Conservation (phyloP, 2,113 vertebrate genomes). For the Rhea pennata region DNA sequence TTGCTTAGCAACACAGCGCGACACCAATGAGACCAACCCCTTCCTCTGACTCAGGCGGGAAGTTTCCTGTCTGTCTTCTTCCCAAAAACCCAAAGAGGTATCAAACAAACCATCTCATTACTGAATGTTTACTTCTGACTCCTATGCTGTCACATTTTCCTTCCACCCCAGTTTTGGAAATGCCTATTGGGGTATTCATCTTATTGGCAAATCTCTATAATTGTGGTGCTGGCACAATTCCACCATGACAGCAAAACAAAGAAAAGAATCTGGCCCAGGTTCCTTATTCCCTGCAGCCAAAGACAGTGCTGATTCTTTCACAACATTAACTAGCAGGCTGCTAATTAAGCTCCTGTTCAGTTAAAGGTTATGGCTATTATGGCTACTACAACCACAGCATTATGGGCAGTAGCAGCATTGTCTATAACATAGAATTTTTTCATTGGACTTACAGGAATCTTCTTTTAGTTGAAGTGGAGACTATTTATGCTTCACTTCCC, state of each 20-base stretch:
- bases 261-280: background rate
- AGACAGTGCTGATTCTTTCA: background rate
- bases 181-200: fast-evolving
- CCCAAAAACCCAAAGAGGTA: background rate
- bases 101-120: background rate
- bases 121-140: background rate
- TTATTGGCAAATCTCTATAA: background rate
- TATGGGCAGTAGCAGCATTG: background rate
- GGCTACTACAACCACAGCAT: background rate
- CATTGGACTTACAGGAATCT: background rate
- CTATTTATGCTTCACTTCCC: background rate
- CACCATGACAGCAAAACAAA: background rate
- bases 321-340: background rate
- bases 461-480: background rate
- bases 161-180: background rate
- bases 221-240: background rate
- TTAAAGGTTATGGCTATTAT: background rate
- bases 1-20: slow-evolving; percentile 65
- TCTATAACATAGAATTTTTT: background rate
- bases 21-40: background rate
- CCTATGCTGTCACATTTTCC: background rate
- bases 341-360: background rate
- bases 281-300: background rate
- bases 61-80: background rate
- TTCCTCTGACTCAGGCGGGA: background rate